Conservation (phyloP, 2,888 invertebrate genomes). For the Marasmarcha lunaedactyla region DNA sequence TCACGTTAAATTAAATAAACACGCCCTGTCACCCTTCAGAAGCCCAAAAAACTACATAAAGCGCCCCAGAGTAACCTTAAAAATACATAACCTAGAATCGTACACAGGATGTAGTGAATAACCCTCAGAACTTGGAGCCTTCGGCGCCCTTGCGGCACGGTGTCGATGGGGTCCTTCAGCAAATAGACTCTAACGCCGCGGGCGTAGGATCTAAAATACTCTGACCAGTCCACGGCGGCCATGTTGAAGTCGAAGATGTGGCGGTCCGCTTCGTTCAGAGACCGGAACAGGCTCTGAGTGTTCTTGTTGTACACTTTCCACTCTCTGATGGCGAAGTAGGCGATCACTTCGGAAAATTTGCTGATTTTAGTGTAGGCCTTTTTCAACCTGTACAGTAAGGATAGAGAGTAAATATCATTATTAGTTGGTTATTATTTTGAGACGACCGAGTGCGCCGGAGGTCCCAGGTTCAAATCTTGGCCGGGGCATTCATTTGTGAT, state of each 20-base stretch:
- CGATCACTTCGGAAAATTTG: conserved; percentile 76
- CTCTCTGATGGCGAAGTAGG: conserved; percentile 78
- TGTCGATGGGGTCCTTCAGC: conserved; percentile 79
- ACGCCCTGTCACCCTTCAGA: too few relatives aligned
- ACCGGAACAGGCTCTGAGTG: conserved; percentile 60
- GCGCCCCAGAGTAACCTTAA: conserved; percentile 27
- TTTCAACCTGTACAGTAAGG: conserved; percentile 69
- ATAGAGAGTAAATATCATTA: not conserved
- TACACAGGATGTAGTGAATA: conserved; percentile 28
- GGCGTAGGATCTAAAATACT: conserved; percentile 76
- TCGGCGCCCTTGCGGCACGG: conserved; percentile 70
- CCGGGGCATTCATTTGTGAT: too few relatives aligned
- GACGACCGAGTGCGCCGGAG: too few relatives aligned
- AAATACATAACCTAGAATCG: conserved; percentile 20
- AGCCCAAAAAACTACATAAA: conserved; percentile 15
- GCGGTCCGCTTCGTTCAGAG: conserved; percentile 68
- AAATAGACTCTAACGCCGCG: conserved; percentile 79
- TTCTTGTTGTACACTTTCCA: conserved; percentile 79
- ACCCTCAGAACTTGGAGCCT: conserved; percentile 32
- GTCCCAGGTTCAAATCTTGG: too few relatives aligned
- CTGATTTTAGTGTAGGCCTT: conserved; percentile 80
- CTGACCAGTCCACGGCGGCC: conserved; percentile 73
- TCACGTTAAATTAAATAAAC: too few relatives aligned
- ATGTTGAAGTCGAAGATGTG: conserved; percentile 77
- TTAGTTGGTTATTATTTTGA: not conserved